Evolutionary conservation across 1,140 invertebrate genomes (phyloP), one percentile per base, ranked within the genome.

Genomic region (Mesaphorura yosii): DNA sequence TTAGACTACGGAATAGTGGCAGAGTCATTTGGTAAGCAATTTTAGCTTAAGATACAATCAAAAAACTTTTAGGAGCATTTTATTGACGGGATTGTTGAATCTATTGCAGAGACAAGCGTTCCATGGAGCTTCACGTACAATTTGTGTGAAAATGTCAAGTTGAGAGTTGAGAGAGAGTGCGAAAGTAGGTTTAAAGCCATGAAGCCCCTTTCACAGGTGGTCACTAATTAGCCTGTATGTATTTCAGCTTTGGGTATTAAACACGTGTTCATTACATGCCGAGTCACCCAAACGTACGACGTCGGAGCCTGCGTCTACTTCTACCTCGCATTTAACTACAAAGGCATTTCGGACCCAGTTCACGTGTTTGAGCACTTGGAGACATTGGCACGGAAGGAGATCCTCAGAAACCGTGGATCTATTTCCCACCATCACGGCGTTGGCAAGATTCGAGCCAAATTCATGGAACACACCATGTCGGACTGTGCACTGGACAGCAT

Each of bases 1-100:
- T 75, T 97, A 44, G 84, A 94, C 29, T 93, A 84, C 66, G 78
- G 81, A 52, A 77, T 96, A 37, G 79, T 98, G 10, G 83, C 90
- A 0, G 94, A 98, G 70, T 97, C 92, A 0, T 98, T 98, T 73
- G 94, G n/a, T n/a, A n/a, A n/a, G n/a, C n/a, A n/a, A n/a, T n/a
- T n/a, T n/a, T n/a, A n/a, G n/a, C n/a, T n/a, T n/a, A n/a, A n/a
- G n/a, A n/a, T n/a, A n/a, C n/a, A n/a, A n/a, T n/a, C n/a, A n/a
- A n/a, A n/a, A n/a, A n/a, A n/a, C n/a, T n/a, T n/a, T n/a, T n/a
- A n/a, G n/a, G n/a, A n/a, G n/a, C n/a, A n/a, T n/a, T n/a, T n/a
- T n/a, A n/a, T n/a, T n/a, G n/a, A n/a, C n/a, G n/a, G n/a, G n/a
- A n/a, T n/a, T n/a, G n/a, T n/a, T n/a, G n/a, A n/a, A n/a, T n/a